Base-by-base conservation (phyloP, 2,888 invertebrate species). In the Mimumesa dahlbomi region DNA sequence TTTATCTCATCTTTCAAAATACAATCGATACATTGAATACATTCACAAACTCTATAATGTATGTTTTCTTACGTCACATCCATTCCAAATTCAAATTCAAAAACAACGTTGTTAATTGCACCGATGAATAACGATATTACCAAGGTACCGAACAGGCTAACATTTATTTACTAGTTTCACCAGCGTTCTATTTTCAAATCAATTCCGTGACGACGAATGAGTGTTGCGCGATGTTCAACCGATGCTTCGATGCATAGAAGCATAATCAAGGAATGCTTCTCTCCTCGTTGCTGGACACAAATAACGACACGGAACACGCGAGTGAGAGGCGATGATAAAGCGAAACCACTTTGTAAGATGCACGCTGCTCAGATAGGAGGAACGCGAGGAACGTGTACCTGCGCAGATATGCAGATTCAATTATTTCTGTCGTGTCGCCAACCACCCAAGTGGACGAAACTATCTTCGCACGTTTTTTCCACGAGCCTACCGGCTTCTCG, bases 281-380 rank as follows among this genome's bases (percentile, higher is more conserved):
- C 54, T 25, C 29, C 36, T 68, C 36, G 38, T 68, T 46, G 53
- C 43, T 11, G 21, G 34, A 34, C 34, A 46, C 59, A 67, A 57
- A 57, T 71, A 71, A 62, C 69, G 53, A 57, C 53, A 65, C 52
- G 68, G 66, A 68, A 71, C 68, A 71, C 68, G 76, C 65, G 49
- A 71, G 66, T 36, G 66, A 64, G 69, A 64, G 58, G 18, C 64
- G 58, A 58, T 70, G 69, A 75, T 72, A 72, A 69, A 62, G 66
- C 19, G 68, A 34, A 67, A 67, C 57, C 52, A 75, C 72, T 72
- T 65, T 52, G 64, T 59, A 48, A 65, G 66, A 71, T 74, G 71
- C 62, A 49, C 57, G 61, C 38, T 43, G 57, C 45, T 34, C 56
- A 64, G 72, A 72, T 72, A 76, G 72, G 61, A 40, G 53, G 22